A percentile compares a stretch with the other conserved stretches of the same genome.
Conservation (phyloP, 2,113 vertebrate species). For the Anhinga rufa region DNA sequence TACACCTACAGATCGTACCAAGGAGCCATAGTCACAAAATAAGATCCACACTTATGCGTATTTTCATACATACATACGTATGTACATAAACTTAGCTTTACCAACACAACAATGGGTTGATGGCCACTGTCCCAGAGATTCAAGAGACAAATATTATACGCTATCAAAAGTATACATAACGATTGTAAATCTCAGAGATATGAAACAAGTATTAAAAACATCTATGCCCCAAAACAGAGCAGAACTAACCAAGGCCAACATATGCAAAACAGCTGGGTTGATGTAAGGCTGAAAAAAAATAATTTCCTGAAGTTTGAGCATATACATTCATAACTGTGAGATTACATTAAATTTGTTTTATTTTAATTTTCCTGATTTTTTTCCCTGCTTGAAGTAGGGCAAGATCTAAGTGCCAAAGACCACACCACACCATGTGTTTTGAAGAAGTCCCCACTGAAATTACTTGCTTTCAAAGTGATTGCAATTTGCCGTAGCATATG, state of each 20-base stretch:
- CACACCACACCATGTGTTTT: neutral
- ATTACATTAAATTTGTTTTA: slow-evolving; percentile 39
- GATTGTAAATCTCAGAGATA: neutral
- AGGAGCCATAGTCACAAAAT: neutral
- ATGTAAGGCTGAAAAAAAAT: neutral
- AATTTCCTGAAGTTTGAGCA: neutral
- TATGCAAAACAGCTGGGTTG: slow-evolving; percentile 38
- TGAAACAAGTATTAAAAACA: slow-evolving; percentile 11
- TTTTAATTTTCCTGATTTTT: slow-evolving; percentile 18
- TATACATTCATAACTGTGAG: slow-evolving; percentile 1
- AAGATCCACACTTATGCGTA: fast-evolving
- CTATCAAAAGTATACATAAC: neutral
- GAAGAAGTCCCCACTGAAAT: neutral
- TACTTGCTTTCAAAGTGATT: neutral
- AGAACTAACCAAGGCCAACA: neutral
- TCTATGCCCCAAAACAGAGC: neutral
- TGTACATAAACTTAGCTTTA: neutral
- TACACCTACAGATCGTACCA: neutral
- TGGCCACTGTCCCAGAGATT: neutral
- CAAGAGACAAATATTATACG: neutral
- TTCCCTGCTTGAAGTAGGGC: neutral
- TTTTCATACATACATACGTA: neutral
- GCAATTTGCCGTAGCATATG: neutral
- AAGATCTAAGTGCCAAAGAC: neutral
- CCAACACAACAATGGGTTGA: neutral